Evolutionary conservation across 2,797 vertebrate species (phyloP).

Genomic region (Pipistrellus pipistrellus): DNA sequence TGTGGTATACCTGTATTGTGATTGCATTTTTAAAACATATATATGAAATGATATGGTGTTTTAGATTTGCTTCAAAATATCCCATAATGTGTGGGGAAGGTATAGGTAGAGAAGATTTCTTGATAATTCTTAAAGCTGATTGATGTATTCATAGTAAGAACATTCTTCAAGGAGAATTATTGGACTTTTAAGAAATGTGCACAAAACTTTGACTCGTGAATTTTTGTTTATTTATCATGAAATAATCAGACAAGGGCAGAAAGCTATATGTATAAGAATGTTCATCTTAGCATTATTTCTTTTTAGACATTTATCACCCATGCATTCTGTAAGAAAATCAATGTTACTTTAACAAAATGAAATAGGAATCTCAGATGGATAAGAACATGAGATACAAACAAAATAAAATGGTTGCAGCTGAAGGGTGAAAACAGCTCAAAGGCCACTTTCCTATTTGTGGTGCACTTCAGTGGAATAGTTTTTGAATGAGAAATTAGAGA

Average conservation of each 20-base stretch:
- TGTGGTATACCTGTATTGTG: neutral
- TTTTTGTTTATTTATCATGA: slow-evolving; percentile 47
- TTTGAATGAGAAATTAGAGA: neutral
- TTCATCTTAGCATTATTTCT: slow-evolving; percentile 14
- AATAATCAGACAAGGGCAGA: slow-evolving; percentile 33
- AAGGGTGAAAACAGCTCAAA: neutral
- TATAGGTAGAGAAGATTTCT: neutral
- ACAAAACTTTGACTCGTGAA: neutral
- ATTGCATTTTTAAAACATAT: neutral
- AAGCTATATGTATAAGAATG: slow-evolving; percentile 1
- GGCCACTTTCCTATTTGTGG: neutral
- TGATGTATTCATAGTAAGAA: neutral
- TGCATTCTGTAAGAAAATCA: slow-evolving; percentile 13
- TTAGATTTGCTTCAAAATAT: slow-evolving; percentile 18
- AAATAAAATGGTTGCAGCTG: neutral
- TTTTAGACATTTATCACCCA: slow-evolving; percentile 26
- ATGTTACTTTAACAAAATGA: slow-evolving; percentile 40
- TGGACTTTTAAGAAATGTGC: slow-evolving; percentile 3
- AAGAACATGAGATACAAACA: neutral
- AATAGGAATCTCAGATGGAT: neutral
- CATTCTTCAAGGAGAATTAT: neutral
- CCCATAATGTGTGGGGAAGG: neutral
- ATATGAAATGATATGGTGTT: neutral
- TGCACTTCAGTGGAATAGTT: neutral
- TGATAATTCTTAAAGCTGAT: neutral